phyloP scores from a whole-genome alignment of 2,113 vertebrate genomes.

The Danio rerio region GRCz12tu NC_133185.1:30471001-30471500 shows the following conservation, averaged over 20 bases:
- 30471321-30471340: conserved; percentile 30
- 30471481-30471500: conserved; percentile 35
- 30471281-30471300: neutral
- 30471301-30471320: conserved; percentile 37
- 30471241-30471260: neutral
- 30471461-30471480: conserved; percentile 11
- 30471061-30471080: neutral
- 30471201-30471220: neutral
- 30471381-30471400: conserved; percentile 23
- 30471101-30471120: conserved; percentile 9
- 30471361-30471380: neutral
- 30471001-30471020: neutral
- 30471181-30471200: neutral
- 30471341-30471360: neutral
- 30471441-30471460: conserved; percentile 13
- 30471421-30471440: conserved; percentile 16
- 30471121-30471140: conserved; percentile 12
- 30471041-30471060: neutral
- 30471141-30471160: neutral
- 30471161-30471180: neutral
- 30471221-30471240: neutral
- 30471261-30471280: neutral
- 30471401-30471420: neutral
- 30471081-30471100: neutral
- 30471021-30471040: conserved; percentile 30